Evolutionary conservation across 2,113 vertebrate species (phyloP).

Genomic region (Cygnus atratus): DNA sequence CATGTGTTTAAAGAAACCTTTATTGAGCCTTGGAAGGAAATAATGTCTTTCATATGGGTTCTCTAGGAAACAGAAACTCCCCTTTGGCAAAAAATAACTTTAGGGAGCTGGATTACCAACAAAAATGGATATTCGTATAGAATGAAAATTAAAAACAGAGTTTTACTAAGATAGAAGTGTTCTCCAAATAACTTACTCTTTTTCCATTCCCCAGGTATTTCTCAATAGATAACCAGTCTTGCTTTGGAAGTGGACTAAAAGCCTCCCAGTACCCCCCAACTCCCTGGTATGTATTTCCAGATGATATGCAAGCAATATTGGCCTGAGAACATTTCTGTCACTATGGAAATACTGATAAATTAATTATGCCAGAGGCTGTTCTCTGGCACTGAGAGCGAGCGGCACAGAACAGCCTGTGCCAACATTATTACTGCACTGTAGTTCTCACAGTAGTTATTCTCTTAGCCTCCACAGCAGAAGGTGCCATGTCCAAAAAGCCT

Average conservation of each 20-base stretch:
- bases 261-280: neutral
- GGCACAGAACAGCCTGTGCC: conserved; percentile 8
- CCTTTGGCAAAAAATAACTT: neutral
- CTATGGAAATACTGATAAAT: conserved; percentile 32
- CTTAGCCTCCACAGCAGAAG: neutral
- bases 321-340: conserved; percentile 17
- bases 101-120: neutral
- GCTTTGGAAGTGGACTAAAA: neutral
- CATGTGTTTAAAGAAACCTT: neutral
- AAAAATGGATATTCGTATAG: neutral
- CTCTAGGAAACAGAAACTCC: conserved; percentile 14
- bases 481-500: neutral
- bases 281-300: neutral
- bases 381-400: neutral
- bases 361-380: conserved; percentile 22
- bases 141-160: neutral
- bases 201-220: neutral
- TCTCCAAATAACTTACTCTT: neutral
- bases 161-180: neutral
- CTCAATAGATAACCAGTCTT: neutral
- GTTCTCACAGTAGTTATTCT: neutral
- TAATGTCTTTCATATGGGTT: neutral
- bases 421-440: neutral
- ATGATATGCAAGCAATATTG: neutral
- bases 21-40: neutral